Evolutionary conservation across 2,797 vertebrate species (phyloP), one percentile per base, ranked within the genome.

Genomic region (Lagorchestes hirsutus): DNA sequence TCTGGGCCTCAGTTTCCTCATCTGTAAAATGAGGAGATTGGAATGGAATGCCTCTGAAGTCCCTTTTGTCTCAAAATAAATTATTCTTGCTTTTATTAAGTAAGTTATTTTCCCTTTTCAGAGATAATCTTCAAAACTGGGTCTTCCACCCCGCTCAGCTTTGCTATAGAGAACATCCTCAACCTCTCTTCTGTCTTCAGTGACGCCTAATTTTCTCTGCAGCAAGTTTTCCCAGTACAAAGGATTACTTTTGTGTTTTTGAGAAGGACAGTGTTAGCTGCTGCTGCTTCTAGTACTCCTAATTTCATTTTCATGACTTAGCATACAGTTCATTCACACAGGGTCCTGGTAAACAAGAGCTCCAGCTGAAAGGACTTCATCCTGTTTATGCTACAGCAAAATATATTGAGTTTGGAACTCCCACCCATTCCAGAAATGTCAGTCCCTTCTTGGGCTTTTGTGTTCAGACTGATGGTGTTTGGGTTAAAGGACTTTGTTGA

Each of bases 321-420:
- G 74, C 40, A 46, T 46, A 82, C n/a, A 27, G 96, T 98, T 98
- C 95, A 97, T 92, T 97, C 93, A 62, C 96, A 87, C 97, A 97
- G 67, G 93, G 98, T 96, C 93, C 98, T 97, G 96, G 97, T 98
- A 98, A 98, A 98, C 97, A 98, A 82, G 92, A 91, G 0, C 91
- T 1, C 97, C 93, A 97, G 98, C 97, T 97, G 94, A 98, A 98
- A 95, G 95, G 93, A 62, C 96, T 98, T 97, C 91, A 98, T 99
- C 98, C 98, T 98, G 98, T 99, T 99, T 99, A 98, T 29, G 16
- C 97, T 97, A 97, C 92, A 90, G 58, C 97, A 96, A 90, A 98
- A 91, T 55, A 95, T 96, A 97, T 98, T 94, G 97, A 67, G 97
- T 55, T 67, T 92, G 95, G 0, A 13, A 90, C 90, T 98, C 96